Base-by-base conservation (phyloP, 92 coral and sea anemone species). In the Phenganax subtilis region DNA sequence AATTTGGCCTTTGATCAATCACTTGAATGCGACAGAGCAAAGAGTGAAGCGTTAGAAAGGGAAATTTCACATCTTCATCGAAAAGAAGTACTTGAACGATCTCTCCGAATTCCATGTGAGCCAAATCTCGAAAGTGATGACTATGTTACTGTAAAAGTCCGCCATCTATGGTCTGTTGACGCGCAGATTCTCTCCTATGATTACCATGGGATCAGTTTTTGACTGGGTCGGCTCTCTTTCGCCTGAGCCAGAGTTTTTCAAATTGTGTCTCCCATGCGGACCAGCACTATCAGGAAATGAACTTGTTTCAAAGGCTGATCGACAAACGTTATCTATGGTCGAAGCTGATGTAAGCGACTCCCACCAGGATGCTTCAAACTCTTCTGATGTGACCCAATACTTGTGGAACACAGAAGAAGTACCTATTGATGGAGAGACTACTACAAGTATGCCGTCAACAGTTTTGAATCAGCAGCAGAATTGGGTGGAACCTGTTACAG, bases 321-420 rank as follows among this genome's bases (percentile, higher is more conserved):
- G 78, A n/a, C 60, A 68, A 64, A 85, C 81, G 59, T 83, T 80
- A 52, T 85, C 44, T 9, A 80, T 85, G 88, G 72, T 82, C 44
- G 85, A 80, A 72, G 72, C 84, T 61, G 88, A 37, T 37, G 47
- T 37, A 37, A 37, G 0, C 47, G 47, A 37, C 47, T 37, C 47
- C 3, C 47, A 37, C 2, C 47, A 37, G 5, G 47, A 37, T 37
- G 0, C 47, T 37, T 37, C 47, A 0, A 37, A 37, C 47, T 37
- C 47, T 37, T 0, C 47, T 37, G 47, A 37, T 37, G 47, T 37
- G 2, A 37, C 47, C 47, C 47, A 37, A 37, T 37, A 37, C 47
- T 37, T 37, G 47, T 37, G 47, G 47, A 37, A 37, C 47, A 0
- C 47, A 1, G 47, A 37, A 37, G 47, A 37, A 37, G 47, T 37